Evolutionary conservation across 2,888 invertebrate genomes (phyloP), one percentile per base, ranked within the genome.

Genomic region (Chrysina gloriosa): DNA sequence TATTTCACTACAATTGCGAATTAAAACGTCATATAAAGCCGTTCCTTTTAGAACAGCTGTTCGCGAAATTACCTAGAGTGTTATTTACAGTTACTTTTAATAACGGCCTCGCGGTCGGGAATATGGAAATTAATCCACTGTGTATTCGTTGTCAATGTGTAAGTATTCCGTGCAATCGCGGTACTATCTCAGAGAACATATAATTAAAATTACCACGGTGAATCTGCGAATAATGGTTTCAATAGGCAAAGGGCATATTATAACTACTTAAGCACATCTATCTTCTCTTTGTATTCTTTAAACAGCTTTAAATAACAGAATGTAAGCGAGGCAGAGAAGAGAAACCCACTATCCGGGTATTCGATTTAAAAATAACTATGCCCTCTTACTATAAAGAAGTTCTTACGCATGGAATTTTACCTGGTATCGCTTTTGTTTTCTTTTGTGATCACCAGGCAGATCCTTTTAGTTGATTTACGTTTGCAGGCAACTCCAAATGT

Each of bases 71-170:
- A 48, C 4, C 25, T 3, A 48, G 14, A n/a, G 23, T 11, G 48
- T 4, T 25, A 47, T 48, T 48, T 48, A 48, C 48, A 48, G 48
- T 48, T 48, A 48, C 25, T 11, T 25, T 48, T 48, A 48, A 48
- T 48, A 48, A 48, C 48, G 25, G 48, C 25, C 25, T 25, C 11
- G 48, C 27, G 14, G 14, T 25, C 11, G 11, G 48, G 48, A 48
- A 48, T 48, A 48, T 48, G 48, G 11, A 48, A 48, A 48, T 48
- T 25, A 1, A 11, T 48, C 11, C 5, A 2, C 3, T 11, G 11
- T 23, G 25, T 25, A 48, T 48, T 48, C 11, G 25, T 25, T 48
- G 48, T 48, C 23, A 25, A 11, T 48, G 4, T 5, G 11, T 14
- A 11, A 14, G 4, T 36, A 14, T 9, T 36, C 1, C 9, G 14